phyloP scores from a whole-genome alignment of 2,888 invertebrate genomes.

The Drosophila quasianomalipes region DNA sequence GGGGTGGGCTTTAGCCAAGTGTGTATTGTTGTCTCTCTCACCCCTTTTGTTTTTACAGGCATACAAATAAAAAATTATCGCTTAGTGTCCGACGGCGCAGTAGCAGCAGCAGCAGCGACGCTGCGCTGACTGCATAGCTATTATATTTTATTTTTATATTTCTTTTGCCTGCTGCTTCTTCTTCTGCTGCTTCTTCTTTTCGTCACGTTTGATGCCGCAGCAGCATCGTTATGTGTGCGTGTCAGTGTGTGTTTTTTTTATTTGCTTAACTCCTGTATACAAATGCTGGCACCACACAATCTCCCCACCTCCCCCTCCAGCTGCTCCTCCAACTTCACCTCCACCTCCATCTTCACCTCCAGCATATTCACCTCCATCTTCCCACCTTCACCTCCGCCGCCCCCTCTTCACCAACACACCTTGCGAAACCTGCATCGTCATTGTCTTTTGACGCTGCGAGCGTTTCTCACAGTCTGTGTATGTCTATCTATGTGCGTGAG shows the following conservation, averaged over 20 bases:
- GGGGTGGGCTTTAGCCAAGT: slow-evolving; percentile 27
- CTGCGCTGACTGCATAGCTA: slow-evolving; percentile 56
- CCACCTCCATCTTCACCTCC: neutral
- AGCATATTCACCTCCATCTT: neutral
- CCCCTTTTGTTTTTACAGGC: slow-evolving; percentile 26
- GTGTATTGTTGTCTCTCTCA: slow-evolving; percentile 30
- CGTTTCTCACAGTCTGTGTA: slow-evolving; percentile 45
- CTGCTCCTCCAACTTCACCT: neutral
- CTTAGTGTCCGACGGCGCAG: slow-evolving; percentile 36
- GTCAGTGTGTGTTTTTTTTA: slow-evolving; percentile 31
- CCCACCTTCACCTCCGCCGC: slow-evolving; percentile 15
- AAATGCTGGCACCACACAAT: slow-evolving; percentile 24
- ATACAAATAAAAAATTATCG: slow-evolving; percentile 77
- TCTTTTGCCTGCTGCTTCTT: slow-evolving; percentile 20
- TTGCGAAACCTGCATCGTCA: slow-evolving; percentile 61
- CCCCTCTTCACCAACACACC: slow-evolving; percentile 8
- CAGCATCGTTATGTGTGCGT: slow-evolving; percentile 23
- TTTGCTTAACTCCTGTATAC: slow-evolving; percentile 51
- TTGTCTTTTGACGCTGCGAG: slow-evolving; percentile 72
- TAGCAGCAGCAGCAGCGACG: slow-evolving; percentile 21
- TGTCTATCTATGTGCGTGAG: slow-evolving; percentile 22
- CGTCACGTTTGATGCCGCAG: slow-evolving; percentile 63
- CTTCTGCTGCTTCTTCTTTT: slow-evolving; percentile 41
- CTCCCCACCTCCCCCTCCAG: neutral
- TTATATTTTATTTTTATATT: slow-evolving; percentile 70